Percentiles rank a stretch among this genome's conserved stretches.
Evolutionary conservation across 2,888 invertebrate genomes (phyloP).

Genomic region (Eupeodes luniger): DNA sequence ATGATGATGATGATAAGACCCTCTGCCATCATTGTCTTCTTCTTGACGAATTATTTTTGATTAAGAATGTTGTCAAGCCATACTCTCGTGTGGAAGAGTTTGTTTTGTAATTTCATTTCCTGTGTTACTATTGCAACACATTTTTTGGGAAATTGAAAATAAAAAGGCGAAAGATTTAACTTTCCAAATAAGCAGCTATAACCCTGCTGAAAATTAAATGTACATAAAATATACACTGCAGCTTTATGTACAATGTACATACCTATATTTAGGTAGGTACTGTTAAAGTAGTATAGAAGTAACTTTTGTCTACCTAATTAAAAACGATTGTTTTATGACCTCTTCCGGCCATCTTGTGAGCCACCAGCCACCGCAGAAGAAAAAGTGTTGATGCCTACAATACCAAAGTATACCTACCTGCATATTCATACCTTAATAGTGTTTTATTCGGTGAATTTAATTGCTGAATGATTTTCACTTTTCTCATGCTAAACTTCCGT

Average conservation of each 20-base stretch:
- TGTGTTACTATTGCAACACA: constrained; percentile 46
- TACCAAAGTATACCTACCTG: not conserved
- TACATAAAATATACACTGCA: no score
- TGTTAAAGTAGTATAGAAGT: constrained; percentile 25
- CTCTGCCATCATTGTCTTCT: constrained; percentile 51
- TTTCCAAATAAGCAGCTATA: constrained; percentile 45
- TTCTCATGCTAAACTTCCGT: constrained; percentile 51
- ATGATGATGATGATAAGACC: constrained; percentile 66
- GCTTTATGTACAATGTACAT: no score
- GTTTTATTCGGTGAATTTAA: constrained; percentile 48
- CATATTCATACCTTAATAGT: not conserved
- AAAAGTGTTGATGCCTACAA: constrained; percentile 4
- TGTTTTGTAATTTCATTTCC: constrained; percentile 66
- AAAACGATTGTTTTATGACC: constrained; percentile 67
- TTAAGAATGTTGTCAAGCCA: constrained; percentile 55
- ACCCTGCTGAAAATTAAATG: constrained; percentile 11
- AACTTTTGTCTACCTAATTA: constrained; percentile 52
- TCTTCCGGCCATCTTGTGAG: constrained; percentile 54
- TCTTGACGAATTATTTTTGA: constrained; percentile 73
- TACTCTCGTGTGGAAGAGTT: constrained; percentile 58
- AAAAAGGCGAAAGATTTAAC: constrained; percentile 25
- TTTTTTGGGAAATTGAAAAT: constrained; percentile 37
- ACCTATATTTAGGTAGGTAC: not conserved
- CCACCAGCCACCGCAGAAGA: constrained; percentile 9
- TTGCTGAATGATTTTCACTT: constrained; percentile 69